These are phyloP conservation scores for Nannobrachium achirus DNA, from an alignment of 2,113 vertebrate genomes.

Conservation along the genomic window DNA sequence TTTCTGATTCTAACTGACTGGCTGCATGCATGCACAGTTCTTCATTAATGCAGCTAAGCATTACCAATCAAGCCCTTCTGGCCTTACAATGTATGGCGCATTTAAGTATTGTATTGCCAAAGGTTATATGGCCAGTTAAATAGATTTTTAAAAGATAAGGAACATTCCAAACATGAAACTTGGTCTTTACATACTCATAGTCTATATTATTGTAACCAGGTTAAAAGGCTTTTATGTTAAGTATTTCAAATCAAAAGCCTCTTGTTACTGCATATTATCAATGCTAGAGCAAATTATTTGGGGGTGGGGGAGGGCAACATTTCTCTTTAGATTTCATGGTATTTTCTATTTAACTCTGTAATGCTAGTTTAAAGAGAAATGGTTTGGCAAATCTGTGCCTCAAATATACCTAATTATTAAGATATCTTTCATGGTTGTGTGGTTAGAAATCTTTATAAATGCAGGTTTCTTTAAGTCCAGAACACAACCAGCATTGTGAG, in stretches of 20 bases:
- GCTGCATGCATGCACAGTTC: slow-evolving; percentile 59
- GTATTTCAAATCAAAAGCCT: slow-evolving; percentile 2
- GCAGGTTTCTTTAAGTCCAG: slow-evolving; percentile 21
- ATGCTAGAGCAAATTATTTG: slow-evolving; percentile 14
- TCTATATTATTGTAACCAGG: neutral
- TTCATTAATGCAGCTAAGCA: slow-evolving; percentile 49
- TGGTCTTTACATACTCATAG: slow-evolving; percentile 14
- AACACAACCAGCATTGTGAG: slow-evolving; percentile 14
- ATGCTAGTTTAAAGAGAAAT: neutral
- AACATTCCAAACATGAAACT: slow-evolving; percentile 27
- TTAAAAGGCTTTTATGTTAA: slow-evolving; percentile 5
- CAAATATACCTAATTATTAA: slow-evolving; percentile 18
- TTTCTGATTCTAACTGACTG: slow-evolving; percentile 35
- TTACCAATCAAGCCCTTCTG: slow-evolving; percentile 42
- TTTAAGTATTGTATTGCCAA: slow-evolving; percentile 52
- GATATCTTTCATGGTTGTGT: slow-evolving; percentile 1
- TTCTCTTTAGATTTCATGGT: no score
- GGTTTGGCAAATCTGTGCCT: neutral
- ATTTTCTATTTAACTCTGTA: no score
- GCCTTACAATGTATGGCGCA: slow-evolving; percentile 41
- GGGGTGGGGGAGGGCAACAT: neutral
- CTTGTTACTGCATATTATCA: neutral
- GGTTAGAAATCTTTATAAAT: slow-evolving; percentile 4
- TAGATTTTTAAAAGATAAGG: slow-evolving; percentile 24
- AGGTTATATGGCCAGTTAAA: slow-evolving; percentile 30